These are phyloP conservation scores for Folsomia candida DNA, from an alignment of 2,888 invertebrate genomes.

Conservation along the genomic window DNA sequence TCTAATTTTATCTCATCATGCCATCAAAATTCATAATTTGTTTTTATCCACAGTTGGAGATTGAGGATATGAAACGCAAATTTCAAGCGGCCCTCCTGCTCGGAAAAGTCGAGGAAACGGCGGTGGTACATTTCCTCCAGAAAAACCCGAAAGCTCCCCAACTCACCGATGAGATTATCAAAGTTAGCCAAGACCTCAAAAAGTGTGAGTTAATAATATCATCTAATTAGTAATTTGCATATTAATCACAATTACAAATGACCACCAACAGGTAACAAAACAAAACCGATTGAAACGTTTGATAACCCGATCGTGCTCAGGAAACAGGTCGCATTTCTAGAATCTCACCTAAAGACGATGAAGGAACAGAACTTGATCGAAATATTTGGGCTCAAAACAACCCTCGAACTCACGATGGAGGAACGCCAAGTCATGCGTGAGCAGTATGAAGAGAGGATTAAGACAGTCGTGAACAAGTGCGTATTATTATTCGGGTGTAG, in stretches of 20 bases:
- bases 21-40: too few species aligned
- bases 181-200: constrained; percentile 16
- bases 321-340: constrained; percentile 28
- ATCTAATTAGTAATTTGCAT: background rate
- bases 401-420: constrained; percentile 10
- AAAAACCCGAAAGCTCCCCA: constrained; percentile 42
- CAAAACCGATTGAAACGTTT: too few species aligned
- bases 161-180: constrained; percentile 33
- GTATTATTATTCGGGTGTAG: too few species aligned
- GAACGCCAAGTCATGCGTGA: constrained; percentile 20
- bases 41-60: constrained; percentile 37
- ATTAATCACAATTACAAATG: background rate
- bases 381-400: constrained; percentile 18
- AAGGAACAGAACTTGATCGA: constrained; percentile 23
- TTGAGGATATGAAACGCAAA: constrained; percentile 36
- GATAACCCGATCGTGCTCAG: constrained; percentile 34
- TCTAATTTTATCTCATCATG: background rate
- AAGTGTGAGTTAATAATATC: background rate
- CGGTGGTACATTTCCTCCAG: constrained; percentile 43
- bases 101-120: constrained; percentile 39
- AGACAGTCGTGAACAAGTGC: constrained; percentile 21
- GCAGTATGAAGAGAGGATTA: constrained; percentile 14
- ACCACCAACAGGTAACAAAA: constrained; percentile 21
- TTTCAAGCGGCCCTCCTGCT: constrained; percentile 42
- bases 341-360: constrained; percentile 26